These are phyloP conservation scores for Orius laevigatus DNA, from an alignment of 1,140 invertebrate genomes.

Conservation along the genomic window DNA sequence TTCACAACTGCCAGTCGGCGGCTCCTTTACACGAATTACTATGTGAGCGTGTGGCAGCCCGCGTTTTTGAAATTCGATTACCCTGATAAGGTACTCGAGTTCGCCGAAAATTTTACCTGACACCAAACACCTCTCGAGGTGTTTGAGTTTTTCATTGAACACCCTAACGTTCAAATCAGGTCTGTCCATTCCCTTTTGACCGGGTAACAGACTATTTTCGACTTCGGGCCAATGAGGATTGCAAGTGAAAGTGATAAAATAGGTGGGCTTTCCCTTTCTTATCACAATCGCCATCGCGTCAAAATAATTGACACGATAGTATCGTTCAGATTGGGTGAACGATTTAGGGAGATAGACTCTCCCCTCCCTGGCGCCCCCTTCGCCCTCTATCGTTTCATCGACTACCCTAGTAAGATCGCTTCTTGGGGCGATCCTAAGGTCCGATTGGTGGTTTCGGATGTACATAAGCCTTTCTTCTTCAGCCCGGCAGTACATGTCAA, in stretches of 20 bases:
- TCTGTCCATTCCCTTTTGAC: too few species aligned
- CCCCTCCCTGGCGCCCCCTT: not conserved
- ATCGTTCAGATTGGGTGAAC: not conserved
- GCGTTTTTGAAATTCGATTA: not conserved
- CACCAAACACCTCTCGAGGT: not conserved
- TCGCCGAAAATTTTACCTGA: not conserved
- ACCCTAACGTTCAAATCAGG: not conserved
- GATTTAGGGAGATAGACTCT: not conserved
- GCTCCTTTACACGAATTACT: not conserved
- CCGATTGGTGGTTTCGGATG: too few species aligned
- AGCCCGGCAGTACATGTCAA: too few species aligned
- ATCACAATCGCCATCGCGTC: too few species aligned
- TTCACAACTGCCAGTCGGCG: not conserved
- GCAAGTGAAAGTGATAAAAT: not conserved
- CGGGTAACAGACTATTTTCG: not conserved
- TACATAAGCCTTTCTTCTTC: too few species aligned
- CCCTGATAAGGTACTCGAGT: not conserved
- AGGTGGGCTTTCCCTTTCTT: not conserved
- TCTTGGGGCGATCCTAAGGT: too few species aligned
- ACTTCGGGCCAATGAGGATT: not conserved
- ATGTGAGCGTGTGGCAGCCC: not conserved
- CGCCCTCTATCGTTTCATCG: not conserved
- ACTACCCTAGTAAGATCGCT: too few species aligned
- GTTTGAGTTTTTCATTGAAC: not conserved
- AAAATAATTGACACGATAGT: too few species aligned